phyloP scores from a whole-genome alignment of 2,113 vertebrate genomes.

The Pollimyrus isidori region DNA sequence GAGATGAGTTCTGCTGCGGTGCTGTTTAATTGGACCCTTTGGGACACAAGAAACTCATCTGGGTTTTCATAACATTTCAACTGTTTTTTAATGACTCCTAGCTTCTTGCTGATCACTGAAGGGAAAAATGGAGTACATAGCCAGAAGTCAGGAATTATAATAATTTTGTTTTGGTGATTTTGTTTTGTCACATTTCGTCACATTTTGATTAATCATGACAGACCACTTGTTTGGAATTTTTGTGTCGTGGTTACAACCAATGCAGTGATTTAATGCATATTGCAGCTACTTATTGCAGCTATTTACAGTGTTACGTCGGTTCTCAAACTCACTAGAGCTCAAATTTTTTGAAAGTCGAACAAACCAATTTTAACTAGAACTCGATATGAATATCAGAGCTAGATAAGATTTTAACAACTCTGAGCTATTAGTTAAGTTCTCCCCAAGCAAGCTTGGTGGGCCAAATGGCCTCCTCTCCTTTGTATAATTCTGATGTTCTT shows the following conservation, averaged over 20 bases:
- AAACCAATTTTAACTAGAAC: too few species aligned
- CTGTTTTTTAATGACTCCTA: background rate
- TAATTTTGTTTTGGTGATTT: background rate
- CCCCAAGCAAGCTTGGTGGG: too few species aligned
- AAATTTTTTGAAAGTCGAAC: too few species aligned
- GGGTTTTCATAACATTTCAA: background rate
- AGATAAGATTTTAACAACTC: too few species aligned
- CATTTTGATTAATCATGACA: background rate
- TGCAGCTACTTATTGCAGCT: background rate
- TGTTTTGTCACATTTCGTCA: background rate
- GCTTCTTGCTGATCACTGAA: background rate
- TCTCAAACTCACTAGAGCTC: too few species aligned
- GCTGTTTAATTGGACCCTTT: background rate
- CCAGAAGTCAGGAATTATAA: background rate
- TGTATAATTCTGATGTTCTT: too few species aligned
- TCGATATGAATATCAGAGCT: too few species aligned
- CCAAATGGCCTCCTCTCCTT: too few species aligned
- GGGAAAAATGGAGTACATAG: background rate
- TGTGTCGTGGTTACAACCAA: background rate
- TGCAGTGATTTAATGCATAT: background rate
- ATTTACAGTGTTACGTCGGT: too few species aligned
- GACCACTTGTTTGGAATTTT: background rate
- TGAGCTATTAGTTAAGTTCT: too few species aligned
- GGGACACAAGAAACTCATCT: background rate
- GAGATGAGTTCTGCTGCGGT: background rate